Evolutionary conservation across 2,888 invertebrate species (phyloP).

Genomic region (Cremastinae sp.): DNA sequence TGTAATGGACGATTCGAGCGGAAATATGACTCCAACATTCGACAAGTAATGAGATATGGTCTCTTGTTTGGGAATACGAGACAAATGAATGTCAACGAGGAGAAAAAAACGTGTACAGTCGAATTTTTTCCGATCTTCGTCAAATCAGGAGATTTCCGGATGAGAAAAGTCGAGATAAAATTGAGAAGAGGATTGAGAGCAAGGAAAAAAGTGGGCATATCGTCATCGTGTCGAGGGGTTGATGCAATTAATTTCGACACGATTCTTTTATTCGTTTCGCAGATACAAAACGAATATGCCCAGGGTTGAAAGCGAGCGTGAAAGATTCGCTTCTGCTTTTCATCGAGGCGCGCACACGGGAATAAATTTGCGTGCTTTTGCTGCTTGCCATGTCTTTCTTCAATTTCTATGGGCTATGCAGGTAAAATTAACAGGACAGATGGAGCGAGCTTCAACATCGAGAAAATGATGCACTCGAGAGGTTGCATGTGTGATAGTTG

Average conservation of each 20-base stretch:
- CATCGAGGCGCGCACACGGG: constrained; percentile 42
- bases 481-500: constrained; percentile 14
- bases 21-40: constrained; percentile 48
- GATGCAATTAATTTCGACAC: constrained; percentile 65
- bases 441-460: constrained; percentile 27
- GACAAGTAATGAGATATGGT: constrained; percentile 51
- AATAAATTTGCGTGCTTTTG: constrained; percentile 58
- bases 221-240: constrained; percentile 49
- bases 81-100: not conserved
- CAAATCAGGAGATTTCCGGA: constrained; percentile 38
- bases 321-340: constrained; percentile 52
- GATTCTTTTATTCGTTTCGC: constrained; percentile 37
- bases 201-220: too few relatives aligned
- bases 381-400: constrained; percentile 36
- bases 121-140: constrained; percentile 37
- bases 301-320: constrained; percentile 52
- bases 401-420: constrained; percentile 43
- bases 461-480: constrained; percentile 47
- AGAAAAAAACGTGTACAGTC: constrained; percentile 25
- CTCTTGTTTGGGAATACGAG: constrained; percentile 34
- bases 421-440: constrained; percentile 44
- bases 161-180: constrained; percentile 32
- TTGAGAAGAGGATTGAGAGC: constrained; percentile 19
- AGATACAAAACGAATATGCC: constrained; percentile 33
- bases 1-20: constrained; percentile 29